phyloP scores from a whole-genome alignment of 2,888 invertebrate genomes.

The Blastobasis lacticolella region DNA sequence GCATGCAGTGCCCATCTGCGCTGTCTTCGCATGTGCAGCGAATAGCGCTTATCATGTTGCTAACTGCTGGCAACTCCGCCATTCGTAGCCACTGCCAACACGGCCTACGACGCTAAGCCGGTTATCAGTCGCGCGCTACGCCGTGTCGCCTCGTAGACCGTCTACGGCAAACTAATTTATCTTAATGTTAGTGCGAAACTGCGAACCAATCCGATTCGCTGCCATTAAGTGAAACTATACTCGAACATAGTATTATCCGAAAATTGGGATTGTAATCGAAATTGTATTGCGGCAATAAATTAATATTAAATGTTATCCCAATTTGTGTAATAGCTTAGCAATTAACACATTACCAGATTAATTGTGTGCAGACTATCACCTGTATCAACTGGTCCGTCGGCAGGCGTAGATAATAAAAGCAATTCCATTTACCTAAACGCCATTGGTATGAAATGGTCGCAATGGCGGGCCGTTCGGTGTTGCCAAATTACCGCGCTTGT shows the following conservation, averaged over 20 bases:
- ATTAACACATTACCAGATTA: too few species aligned
- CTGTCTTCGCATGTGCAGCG: slow-evolving; percentile 33
- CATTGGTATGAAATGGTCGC: slow-evolving; percentile 8
- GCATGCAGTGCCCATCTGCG: slow-evolving; percentile 1
- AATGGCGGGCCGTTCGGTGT: not conserved
- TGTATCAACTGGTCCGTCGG: too few species aligned
- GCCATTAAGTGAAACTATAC: too few species aligned
- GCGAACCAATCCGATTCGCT: too few species aligned
- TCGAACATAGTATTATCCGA: too few species aligned
- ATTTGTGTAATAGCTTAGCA: too few species aligned
- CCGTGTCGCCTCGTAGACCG: slow-evolving; percentile 27
- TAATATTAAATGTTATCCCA: too few species aligned
- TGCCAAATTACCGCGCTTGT: slow-evolving; percentile 8
- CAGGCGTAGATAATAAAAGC: slow-evolving; percentile 5
- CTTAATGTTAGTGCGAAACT: slow-evolving; percentile 1
- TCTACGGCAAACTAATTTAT: slow-evolving; percentile 30
- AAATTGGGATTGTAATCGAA: too few species aligned
- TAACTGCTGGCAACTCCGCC: slow-evolving; percentile 51
- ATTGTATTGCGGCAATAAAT: too few species aligned
- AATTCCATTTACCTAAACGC: slow-evolving; percentile 16
- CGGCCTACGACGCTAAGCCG: slow-evolving; percentile 56
- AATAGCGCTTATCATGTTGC: slow-evolving; percentile 35
- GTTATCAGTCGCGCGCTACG: slow-evolving; percentile 43
- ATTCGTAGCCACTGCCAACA: slow-evolving; percentile 63
- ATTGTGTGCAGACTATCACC: too few species aligned